Base-by-base conservation (phyloP, 2,797 vertebrate species). In the Anguilla marmorata region DNA sequence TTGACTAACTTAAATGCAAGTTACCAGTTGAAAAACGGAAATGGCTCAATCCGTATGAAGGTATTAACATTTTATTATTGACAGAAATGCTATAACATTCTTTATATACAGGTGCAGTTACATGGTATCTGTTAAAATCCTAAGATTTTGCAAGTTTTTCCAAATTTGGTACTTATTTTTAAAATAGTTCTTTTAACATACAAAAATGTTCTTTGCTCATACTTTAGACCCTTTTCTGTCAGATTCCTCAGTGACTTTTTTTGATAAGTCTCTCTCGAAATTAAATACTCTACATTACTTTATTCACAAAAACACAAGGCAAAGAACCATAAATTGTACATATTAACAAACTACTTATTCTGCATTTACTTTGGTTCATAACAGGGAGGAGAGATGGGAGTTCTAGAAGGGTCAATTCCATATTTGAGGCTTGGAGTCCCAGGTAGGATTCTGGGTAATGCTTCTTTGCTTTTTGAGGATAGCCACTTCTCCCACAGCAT, bases 261-360 rank as follows among this genome's bases (percentile, higher is more conserved):
- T 48, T 54, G 45, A 84, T 83, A 87, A 79, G 41, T 58, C 94
- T 86, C 94, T 94, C 45, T 93, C 89, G 95, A 93, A 93, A 96
- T 93, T 94, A 93, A 95, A 95, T 94, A 94, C 92, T 98, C 98
- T 97, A 98, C 97, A 98, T 98, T 96, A 97, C 96, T 96, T 95
- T 96, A 96, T 97, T 93, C 97, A 99, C 94, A 96, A 90, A 82
- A 91, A 69, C 12, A 86, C 92, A 94, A 95, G 97, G 96, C 95
- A 94, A 95, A 93, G 92, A 94, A 94, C 95, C 96, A 96, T 97
- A 96, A 98, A 98, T 98, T 97, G 97, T 97, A 99, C 97, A 98
- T 97, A 98, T 98, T 96, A 96, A 98, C 97, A 96, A 97, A 96
- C 95, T 94, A 96, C 90, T 92, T 93, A 93, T 92, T 95, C 91